phyloP scores from a whole-genome alignment of 1,140 invertebrate species.

The Acromyrmex echinatior region DNA sequence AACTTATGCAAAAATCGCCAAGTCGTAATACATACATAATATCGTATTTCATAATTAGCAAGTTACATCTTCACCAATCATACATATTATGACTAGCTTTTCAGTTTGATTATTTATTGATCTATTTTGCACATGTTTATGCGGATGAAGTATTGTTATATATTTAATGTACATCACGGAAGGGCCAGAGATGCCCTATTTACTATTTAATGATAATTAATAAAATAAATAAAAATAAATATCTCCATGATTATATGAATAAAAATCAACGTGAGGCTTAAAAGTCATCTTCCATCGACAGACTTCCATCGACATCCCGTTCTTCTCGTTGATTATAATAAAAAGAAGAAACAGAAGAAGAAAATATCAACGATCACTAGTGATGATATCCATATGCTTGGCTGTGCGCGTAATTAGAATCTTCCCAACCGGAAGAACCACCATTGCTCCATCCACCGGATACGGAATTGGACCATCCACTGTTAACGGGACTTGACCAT shows the following conservation, averaged over 20 bases:
- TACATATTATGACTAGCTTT: conserved; percentile 79
- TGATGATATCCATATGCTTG: conserved; percentile 81
- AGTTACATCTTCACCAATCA: background rate
- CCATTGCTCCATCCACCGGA: conserved; percentile 82
- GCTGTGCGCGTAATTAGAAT: conserved; percentile 76
- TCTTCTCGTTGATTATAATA: conserved; percentile 11
- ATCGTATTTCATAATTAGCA: background rate
- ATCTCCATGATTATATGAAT: conserved; percentile 54
- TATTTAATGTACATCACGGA: conserved; percentile 72
- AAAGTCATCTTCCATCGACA: background rate
- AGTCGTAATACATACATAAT: background rate
- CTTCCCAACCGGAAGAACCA: conserved; percentile 78
- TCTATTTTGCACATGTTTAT: conserved; percentile 46
- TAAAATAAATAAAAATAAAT: conserved; percentile 82
- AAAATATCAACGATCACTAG: background rate
- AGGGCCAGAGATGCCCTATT: background rate
- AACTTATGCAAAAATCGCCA: background rate
- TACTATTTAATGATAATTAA: conserved; percentile 47
- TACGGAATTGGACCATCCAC: conserved; percentile 81
- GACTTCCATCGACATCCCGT: conserved; percentile 52
- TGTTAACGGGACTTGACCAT: conserved; percentile 78
- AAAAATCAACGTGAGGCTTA: background rate
- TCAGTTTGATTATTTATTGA: conserved; percentile 78
- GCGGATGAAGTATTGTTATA: conserved; percentile 48
- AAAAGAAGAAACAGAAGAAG: background rate